Conservation (phyloP, 2,888 invertebrate species). For the Papilio elwesi region DNA sequence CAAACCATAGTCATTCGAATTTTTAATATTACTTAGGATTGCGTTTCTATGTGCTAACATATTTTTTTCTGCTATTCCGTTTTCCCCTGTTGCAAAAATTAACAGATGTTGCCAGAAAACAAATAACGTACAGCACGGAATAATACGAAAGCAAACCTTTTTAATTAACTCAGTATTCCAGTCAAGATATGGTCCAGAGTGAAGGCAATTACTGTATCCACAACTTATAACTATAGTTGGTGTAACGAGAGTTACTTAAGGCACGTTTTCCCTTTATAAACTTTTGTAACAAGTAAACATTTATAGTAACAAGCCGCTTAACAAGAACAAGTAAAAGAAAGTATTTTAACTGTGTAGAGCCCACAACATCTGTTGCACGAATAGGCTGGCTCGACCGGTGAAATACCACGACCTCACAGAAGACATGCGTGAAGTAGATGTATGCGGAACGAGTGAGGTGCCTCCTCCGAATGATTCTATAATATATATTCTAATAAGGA, state of each 20-base stretch:
- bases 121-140: background rate
- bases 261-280: slow-evolving; percentile 24
- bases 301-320: slow-evolving; percentile 6
- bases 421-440: no score
- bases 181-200: slow-evolving; percentile 19
- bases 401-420: no score
- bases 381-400: no score
- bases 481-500: no score
- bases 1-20: no score
- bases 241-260: slow-evolving; percentile 13
- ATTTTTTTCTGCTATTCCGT: background rate
- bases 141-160: slow-evolving; percentile 18
- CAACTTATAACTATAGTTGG: slow-evolving; percentile 25
- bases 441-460: no score
- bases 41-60: background rate
- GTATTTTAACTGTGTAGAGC: background rate
- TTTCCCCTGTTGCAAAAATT: background rate
- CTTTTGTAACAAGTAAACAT: slow-evolving; percentile 1
- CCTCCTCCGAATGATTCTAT: no score
- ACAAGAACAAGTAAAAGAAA: background rate
- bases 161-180: slow-evolving; percentile 32
- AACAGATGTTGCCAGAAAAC: slow-evolving; percentile 7
- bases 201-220: slow-evolving; percentile 26
- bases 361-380: no score
- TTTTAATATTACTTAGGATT: no score